A percentile compares a stretch with the other conserved stretches of the same genome.
Evolutionary conservation across 92 coral and sea anemone genomes (phyloP).

Genomic region (Bergia puertoricense): DNA sequence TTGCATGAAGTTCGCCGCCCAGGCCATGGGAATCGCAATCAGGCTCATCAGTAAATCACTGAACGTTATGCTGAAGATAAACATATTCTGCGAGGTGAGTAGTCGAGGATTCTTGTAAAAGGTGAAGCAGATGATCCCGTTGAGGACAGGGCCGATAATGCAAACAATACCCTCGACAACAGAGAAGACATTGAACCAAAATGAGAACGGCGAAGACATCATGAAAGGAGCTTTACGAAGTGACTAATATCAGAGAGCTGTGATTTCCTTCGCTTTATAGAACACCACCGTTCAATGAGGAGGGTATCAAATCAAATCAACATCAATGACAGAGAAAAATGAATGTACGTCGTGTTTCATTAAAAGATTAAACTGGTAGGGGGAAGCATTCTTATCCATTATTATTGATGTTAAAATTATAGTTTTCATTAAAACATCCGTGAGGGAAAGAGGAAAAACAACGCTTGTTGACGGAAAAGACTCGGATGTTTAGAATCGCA

Average conservation of each 20-base stretch:
- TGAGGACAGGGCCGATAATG: conserved; percentile 24
- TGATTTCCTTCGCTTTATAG: background rate
- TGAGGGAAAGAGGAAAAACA: no score
- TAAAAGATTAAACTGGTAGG: no score
- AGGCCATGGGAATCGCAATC: conserved; percentile 63
- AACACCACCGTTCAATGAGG: background rate
- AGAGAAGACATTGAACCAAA: conserved; percentile 43
- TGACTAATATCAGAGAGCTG: background rate
- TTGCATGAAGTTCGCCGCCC: conserved; percentile 47
- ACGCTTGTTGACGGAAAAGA: no score
- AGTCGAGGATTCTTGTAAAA: conserved; percentile 39
- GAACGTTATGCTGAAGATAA: conserved; percentile 60
- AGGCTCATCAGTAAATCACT: conserved; percentile 61
- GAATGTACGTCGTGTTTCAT: no score
- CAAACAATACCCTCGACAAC: conserved; percentile 45
- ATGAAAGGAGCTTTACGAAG: background rate
- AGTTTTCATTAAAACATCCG: no score
- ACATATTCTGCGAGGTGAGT: conserved; percentile 53
- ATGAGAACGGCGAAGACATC: background rate
- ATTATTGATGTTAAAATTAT: no score
- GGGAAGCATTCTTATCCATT: no score
- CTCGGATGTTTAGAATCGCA: no score
- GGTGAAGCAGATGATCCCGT: conserved; percentile 3
- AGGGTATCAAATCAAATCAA: background rate
- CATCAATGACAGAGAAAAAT: no score